Base-by-base conservation (phyloP, 1,140 invertebrate species). In the Diorhabda sublineata region DNA sequence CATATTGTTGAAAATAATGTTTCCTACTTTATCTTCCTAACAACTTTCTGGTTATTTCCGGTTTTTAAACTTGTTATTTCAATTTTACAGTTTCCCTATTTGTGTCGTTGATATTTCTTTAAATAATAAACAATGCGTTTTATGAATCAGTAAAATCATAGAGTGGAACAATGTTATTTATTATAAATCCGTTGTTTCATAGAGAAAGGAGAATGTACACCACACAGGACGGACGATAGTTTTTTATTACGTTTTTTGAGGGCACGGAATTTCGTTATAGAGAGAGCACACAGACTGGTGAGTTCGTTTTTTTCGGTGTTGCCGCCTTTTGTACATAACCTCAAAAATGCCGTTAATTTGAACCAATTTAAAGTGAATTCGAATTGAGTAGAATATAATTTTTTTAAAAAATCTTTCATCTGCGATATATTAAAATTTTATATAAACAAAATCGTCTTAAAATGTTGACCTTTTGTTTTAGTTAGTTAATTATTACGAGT, bases 241-340 rank as follows among this genome's bases (percentile, higher is more conserved):
- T 96, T 92, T 81, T 81, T 97, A 42, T 81, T 94, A 9, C 85
- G 91, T 76, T 96, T 95, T 82, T 83, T 97, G 44, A 85, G 94
- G 71, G 92, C 92, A 0, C 85, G 93, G 71, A 89, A 90, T 78
- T 96, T 94, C 80, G 88, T 92, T 77, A 84, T 93, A 3, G 87
- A 90, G 78, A 84, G 88, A 71, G 90, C 94, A 0, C 92, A 96
- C 80, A 87, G 88, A 83, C 82, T 97, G 87, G 91, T 93, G 81
- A 86, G 84, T 52, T 52, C 26, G 26, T 26, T 26, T 26, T 26
- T 26, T 26, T 26, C 26, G 26, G 26, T 26, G 26, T 26, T 26
- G 26, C 26, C 26, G 26, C 26, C 26, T 26, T 26, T 26, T 26
- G 26, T 26, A 26, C 26, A 26, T 26, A 26, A 26, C 26, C 26